Base-by-base conservation (phyloP, 2,888 invertebrate genomes). In the Trileptium ribeirensis region DNA sequence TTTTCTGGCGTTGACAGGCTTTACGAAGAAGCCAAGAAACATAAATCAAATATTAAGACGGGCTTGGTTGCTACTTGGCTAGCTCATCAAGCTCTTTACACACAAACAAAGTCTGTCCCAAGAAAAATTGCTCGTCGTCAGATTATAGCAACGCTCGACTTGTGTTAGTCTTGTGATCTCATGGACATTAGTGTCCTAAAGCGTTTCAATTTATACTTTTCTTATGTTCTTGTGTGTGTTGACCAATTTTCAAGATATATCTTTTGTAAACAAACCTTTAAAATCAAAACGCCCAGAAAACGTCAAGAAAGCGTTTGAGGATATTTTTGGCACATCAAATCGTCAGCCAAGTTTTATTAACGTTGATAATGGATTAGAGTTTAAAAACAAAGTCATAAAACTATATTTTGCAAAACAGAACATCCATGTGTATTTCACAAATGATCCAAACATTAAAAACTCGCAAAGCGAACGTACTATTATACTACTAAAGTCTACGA, bases 181-280 rank as follows among this genome's bases (percentile, higher is more conserved):
- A 36, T 36, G 33, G 74, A 70, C n/a, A 70, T 70, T 8, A 34
- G 34, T 19, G 37, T 31, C 8, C 8, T 70, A 31, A 70, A 36
- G 19, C 8, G n/a, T 31, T 70, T 19, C 74, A 70, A 70, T 31
- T 34, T 19, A 8, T 15, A 36, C 8, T 34, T 70, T 36, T 34
- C 33, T 8, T 70, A 15, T 70, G 34, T 70, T 34, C 31, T 70
- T 19, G 74, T 70, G 8, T 31, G 33, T 19, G 74, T 70, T 8
- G 74, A 70, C n/a, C 8, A 70, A 70, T 75, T 75, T 75, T 75
- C 77, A n/a, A 33, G 77, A 75, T 75, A 75, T 38, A 3, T 24
- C 39, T 75, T 29, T 29, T 24, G n/a, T 36, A n/a, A 38, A n/a
- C n/a, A n/a, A n/a, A 75, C 34, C 77, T 38, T n/a, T 75, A 39